Conservation (phyloP, 53 echinoderm and acorn worm species). For the Actinopyga echinites region DNA sequence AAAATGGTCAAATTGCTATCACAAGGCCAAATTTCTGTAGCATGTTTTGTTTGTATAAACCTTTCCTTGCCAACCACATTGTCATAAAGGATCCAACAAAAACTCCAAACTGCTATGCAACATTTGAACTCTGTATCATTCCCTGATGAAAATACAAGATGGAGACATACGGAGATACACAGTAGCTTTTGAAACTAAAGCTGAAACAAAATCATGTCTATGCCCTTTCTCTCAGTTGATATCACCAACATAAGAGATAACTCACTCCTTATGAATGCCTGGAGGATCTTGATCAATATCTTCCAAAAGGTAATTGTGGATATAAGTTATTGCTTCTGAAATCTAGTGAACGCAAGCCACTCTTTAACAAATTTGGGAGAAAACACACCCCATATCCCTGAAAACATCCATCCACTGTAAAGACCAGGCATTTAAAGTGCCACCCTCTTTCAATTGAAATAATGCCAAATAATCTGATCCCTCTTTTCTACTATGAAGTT, state of each 20-base stretch:
- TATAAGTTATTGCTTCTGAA: constrained; percentile 30
- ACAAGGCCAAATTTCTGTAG: too few relatives aligned
- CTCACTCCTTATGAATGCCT: constrained; percentile 27
- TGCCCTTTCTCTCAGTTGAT: constrained; percentile 38
- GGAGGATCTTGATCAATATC: constrained; percentile 52
- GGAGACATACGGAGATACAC: too few relatives aligned
- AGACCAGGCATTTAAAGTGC: constrained; percentile 8
- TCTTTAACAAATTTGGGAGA: constrained; percentile 6
- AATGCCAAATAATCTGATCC: constrained; percentile 38
- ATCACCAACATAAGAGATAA: constrained; percentile 34
- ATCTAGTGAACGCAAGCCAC: neutral
- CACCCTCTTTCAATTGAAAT: constrained; percentile 1
- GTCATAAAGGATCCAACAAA: too few relatives aligned
- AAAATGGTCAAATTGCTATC: too few relatives aligned
- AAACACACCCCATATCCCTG: neutral
- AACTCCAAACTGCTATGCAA: too few relatives aligned
- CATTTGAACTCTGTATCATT: too few relatives aligned
- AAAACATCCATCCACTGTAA: constrained; percentile 22
- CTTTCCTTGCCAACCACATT: too few relatives aligned
- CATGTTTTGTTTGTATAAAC: too few relatives aligned
- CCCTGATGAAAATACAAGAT: too few relatives aligned
- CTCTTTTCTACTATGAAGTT: neutral
- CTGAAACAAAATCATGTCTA: constrained; percentile 46
- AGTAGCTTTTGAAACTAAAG: too few relatives aligned
- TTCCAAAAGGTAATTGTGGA: constrained; percentile 24